phyloP scores from a whole-genome alignment of 1,140 invertebrate genomes.

The Drosophila ficusphila region DNA sequence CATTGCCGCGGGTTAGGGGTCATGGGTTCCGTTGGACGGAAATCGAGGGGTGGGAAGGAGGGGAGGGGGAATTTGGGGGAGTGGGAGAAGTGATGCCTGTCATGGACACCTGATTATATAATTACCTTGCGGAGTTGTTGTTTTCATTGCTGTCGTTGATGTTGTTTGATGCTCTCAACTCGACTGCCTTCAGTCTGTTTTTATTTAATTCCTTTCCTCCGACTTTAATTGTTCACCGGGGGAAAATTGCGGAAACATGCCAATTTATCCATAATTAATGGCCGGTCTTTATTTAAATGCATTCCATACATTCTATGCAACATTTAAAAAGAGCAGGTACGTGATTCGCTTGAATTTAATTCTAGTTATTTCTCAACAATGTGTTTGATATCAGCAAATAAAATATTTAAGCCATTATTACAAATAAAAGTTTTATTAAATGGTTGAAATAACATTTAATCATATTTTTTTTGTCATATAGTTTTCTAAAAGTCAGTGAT shows the following conservation, averaged over 20 bases:
- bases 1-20: neutral
- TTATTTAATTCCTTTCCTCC: conserved; percentile 11
- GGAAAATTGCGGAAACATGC: neutral
- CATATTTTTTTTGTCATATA: too few species aligned
- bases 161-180: conserved; percentile 32
- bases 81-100: conserved; percentile 24
- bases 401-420: too few species aligned
- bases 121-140: conserved; percentile 41
- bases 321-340: too few species aligned
- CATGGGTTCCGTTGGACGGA: neutral
- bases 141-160: conserved; percentile 13
- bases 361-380: too few species aligned
- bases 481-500: too few species aligned
- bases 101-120: conserved; percentile 76
- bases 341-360: too few species aligned
- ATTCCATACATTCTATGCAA: too few species aligned
- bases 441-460: too few species aligned
- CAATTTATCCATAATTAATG: neutral
- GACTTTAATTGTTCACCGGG: conserved; percentile 21
- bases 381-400: too few species aligned
- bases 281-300: too few species aligned
- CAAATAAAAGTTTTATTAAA: too few species aligned
- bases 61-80: too few species aligned
- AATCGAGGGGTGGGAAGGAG: neutral
- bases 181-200: conserved; percentile 17